Percentiles rank a stretch among this genome's conserved stretches.
These are phyloP conservation scores for Ceryle rudis DNA, from an alignment of 2,797 vertebrate genomes.

Conservation along the genomic window DNA sequence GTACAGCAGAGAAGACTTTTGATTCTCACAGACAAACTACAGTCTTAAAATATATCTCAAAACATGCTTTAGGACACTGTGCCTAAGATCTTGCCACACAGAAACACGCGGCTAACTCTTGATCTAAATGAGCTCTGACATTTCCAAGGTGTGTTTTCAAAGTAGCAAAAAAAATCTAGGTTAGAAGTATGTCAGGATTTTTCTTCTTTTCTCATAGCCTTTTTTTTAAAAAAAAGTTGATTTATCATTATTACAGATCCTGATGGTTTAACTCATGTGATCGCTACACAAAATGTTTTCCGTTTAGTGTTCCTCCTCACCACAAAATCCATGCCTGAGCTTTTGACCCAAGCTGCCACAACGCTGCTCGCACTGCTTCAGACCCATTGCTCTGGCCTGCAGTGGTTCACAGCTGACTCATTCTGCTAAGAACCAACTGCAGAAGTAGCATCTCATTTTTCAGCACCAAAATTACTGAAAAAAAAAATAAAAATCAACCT, in stretches of 20 bases:
- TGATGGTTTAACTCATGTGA: background rate
- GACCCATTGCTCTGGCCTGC: background rate
- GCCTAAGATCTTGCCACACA: background rate
- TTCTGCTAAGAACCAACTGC: background rate
- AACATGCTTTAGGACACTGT: background rate
- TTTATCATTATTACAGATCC: background rate
- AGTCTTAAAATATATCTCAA: background rate
- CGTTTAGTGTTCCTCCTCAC: background rate
- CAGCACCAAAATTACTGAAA: background rate
- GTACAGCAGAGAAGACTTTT: background rate
- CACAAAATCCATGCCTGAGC: background rate
- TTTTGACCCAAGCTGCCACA: background rate
- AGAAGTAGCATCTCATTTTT: background rate
- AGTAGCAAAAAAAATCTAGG: background rate
- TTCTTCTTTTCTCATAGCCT: background rate
- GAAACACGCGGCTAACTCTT: background rate
- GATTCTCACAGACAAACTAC: background rate
- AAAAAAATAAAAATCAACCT: background rate
- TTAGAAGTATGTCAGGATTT: background rate
- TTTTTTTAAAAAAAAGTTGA: too few relatives aligned
- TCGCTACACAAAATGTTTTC: background rate
- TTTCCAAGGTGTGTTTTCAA: background rate
- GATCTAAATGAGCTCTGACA: background rate
- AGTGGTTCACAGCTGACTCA: accelerated
- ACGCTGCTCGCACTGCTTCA: accelerated